These are phyloP conservation scores for Eptesicus fuscus DNA, from an alignment of 2,113 vertebrate genomes.

Conservation along the genomic window DNA sequence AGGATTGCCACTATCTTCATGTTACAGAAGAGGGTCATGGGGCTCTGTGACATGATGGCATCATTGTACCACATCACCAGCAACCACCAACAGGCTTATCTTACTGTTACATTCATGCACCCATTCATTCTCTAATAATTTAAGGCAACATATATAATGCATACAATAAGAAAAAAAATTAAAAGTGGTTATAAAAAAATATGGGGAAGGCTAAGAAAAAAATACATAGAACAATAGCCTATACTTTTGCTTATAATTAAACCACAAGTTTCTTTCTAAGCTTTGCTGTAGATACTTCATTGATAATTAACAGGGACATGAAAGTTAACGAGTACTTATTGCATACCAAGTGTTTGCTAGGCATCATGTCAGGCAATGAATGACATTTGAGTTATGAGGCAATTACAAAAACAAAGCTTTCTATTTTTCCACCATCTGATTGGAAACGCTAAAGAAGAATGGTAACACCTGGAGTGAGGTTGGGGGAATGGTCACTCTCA, in stretches of 20 bases:
- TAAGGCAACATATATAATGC: neutral
- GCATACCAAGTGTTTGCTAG: neutral
- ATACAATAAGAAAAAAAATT: neutral
- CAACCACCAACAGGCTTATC: neutral
- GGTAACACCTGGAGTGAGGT: neutral
- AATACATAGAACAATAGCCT: neutral
- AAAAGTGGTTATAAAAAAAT: neutral
- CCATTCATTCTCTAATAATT: neutral
- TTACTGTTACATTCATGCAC: neutral
- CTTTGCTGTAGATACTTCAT: conserved; percentile 9
- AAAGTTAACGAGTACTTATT: conserved; percentile 38
- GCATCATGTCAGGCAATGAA: neutral
- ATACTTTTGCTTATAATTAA: neutral
- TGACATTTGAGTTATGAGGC: conserved; percentile 35
- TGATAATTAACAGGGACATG: conserved; percentile 14
- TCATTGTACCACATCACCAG: neutral
- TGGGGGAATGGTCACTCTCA: accelerated
- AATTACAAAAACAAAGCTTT: conserved; percentile 28
- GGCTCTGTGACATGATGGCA: accelerated
- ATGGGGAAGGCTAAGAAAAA: neutral
- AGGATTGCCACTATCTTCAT: neutral
- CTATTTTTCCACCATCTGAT: conserved; percentile 31
- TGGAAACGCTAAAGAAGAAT: neutral
- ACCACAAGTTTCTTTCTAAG: neutral
- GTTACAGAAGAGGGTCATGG: neutral